Evolutionary conservation across 2,888 invertebrate species (phyloP).

Genomic region (Congeria kusceri): DNA sequence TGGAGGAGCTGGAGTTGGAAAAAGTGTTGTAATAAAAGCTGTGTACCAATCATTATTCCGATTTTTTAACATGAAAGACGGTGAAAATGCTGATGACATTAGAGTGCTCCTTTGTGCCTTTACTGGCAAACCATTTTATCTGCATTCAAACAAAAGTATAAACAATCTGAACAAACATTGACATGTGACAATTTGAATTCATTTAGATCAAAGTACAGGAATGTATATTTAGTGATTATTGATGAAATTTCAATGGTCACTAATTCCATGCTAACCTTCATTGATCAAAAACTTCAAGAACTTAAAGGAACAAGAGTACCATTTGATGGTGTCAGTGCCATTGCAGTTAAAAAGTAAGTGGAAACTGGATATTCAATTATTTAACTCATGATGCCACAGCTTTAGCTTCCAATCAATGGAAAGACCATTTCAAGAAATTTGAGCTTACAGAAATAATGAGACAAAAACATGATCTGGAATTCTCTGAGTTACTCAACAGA

Average conservation of each 20-base stretch:
- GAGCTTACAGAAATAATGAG: slow-evolving; percentile 62
- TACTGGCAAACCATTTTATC: slow-evolving; percentile 44
- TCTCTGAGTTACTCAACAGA: slow-evolving; percentile 60
- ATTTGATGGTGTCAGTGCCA: slow-evolving; percentile 62
- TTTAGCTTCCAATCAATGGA: slow-evolving; percentile 58
- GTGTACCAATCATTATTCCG: slow-evolving; percentile 56
- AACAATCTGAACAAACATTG: slow-evolving; percentile 39
- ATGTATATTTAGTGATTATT: slow-evolving; percentile 58
- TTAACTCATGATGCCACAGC: slow-evolving; percentile 32
- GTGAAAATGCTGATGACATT: slow-evolving; percentile 56
- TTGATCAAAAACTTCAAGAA: slow-evolving; percentile 57
- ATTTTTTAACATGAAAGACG: slow-evolving; percentile 40
- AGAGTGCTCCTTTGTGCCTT: slow-evolving; percentile 56
- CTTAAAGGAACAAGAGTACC: slow-evolving; percentile 49
- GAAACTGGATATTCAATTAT: slow-evolving; percentile 61
- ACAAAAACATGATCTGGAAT: slow-evolving; percentile 62
- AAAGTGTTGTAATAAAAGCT: slow-evolving; percentile 59
- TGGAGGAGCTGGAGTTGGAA: slow-evolving; percentile 62
- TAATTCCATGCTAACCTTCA: slow-evolving; percentile 50
- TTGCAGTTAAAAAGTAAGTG: slow-evolving; percentile 59
- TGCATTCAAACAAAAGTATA: slow-evolving; percentile 29
- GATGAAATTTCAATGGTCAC: slow-evolving; percentile 66
- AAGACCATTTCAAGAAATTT: slow-evolving; percentile 56
- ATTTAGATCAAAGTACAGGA: slow-evolving; percentile 57
- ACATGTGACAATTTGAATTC: slow-evolving; percentile 53